Evolutionary conservation across 2,797 vertebrate genomes (phyloP).

Genomic region (Coranthus polyacanthus): DNA sequence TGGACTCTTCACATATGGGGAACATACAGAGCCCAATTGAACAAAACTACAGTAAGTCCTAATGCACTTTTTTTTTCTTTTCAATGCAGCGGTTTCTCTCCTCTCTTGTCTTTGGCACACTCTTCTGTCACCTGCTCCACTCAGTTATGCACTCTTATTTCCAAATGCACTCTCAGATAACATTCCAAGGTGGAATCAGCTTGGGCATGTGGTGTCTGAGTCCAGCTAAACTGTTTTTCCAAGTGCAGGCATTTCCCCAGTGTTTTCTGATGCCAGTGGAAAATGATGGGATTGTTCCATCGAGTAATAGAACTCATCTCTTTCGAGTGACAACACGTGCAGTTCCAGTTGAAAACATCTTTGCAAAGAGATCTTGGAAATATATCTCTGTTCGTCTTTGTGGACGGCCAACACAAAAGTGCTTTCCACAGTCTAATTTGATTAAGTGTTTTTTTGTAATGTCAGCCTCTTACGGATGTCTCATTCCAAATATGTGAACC

Average conservation of each 20-base stretch:
- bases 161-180: slow-evolving; percentile 65
- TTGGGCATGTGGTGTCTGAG: slow-evolving; percentile 54
- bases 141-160: slow-evolving; percentile 62
- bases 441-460: slow-evolving; percentile 29
- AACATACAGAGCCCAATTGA: slow-evolving; percentile 73
- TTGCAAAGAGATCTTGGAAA: slow-evolving; percentile 22
- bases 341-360: slow-evolving; percentile 42
- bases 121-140: slow-evolving; percentile 69
- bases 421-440: slow-evolving; percentile 25
- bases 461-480: slow-evolving; percentile 24
- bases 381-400: neutral
- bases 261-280: slow-evolving; percentile 57
- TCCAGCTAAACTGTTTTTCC: slow-evolving; percentile 58
- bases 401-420: slow-evolving; percentile 7
- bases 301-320: slow-evolving; percentile 37
- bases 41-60: slow-evolving; percentile 71
- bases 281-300: slow-evolving; percentile 74
- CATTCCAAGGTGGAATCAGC: slow-evolving; percentile 66
- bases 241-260: slow-evolving; percentile 49
- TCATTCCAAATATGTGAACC: slow-evolving; percentile 33
- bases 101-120: slow-evolving; percentile 54
- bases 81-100: slow-evolving; percentile 16
- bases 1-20: slow-evolving; percentile 67
- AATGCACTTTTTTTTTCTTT: slow-evolving; percentile 28
- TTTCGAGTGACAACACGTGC: slow-evolving; percentile 28